phyloP scores from a whole-genome alignment of 2,113 vertebrate species.

The Parus major region DNA sequence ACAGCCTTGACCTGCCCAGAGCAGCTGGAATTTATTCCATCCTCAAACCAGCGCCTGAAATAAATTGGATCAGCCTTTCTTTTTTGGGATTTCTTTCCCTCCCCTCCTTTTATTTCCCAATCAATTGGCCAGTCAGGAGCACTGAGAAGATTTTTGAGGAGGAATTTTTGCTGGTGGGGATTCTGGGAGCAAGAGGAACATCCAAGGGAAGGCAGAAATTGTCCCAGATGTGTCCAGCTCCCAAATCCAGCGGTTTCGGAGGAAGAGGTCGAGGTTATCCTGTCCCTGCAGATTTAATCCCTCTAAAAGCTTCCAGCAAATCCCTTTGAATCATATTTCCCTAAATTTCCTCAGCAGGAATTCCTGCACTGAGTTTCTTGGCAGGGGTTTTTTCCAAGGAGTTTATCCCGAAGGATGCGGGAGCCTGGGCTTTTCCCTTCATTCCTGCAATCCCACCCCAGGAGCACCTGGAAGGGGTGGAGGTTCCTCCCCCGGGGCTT shows the following conservation, averaged over 20 bases:
- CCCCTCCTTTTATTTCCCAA: accelerated
- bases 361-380: neutral
- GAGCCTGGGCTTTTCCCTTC: neutral
- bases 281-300: neutral
- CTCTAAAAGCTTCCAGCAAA: neutral
- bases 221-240: neutral
- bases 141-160: neutral
- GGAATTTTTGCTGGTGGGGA: neutral
- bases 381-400: accelerated
- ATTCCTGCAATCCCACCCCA: accelerated
- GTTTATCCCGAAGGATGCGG: neutral
- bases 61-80: neutral
- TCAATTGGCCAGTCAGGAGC: neutral
- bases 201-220: neutral
- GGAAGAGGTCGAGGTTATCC: neutral
- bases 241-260: neutral
- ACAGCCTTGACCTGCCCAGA: neutral
- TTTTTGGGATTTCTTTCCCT: neutral
- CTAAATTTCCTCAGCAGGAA: neutral
- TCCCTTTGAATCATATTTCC: neutral
- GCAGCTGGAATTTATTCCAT: neutral
- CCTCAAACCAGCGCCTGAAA: neutral
- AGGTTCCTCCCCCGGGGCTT: neutral
- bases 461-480: neutral
- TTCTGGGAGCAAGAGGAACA: neutral